Base-by-base conservation (phyloP, 2,888 invertebrate genomes). In the Eutolmus rufibarbis region DNA sequence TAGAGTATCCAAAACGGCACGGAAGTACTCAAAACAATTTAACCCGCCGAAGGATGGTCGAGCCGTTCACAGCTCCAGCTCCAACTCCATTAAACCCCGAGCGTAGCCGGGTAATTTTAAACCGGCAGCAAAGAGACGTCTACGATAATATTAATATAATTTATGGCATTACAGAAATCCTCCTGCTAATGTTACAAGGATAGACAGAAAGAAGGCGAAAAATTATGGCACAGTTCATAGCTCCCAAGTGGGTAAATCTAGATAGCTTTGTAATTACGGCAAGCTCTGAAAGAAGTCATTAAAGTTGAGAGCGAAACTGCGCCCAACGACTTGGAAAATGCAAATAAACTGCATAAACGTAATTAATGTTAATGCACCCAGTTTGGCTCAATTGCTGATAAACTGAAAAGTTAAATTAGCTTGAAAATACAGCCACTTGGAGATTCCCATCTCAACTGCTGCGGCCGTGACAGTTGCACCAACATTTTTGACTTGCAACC, bases 251-350 rank as follows among this genome's bases (percentile, higher is more conserved):
- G 84, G 28, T 23, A 40, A 87, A 87, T 87, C 87, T 81, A 56
- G 87, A 87, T 87, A 87, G 87, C 79, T 78, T 87, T 87, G 74
- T 87, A 87, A 87, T 87, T 87, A 81, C 87, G 76, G 43, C 79
- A 34, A 34, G 79, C 37, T 87, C 43, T 28, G 74, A 81, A 81
- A 81, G 74, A 81, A 87, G 79, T 81, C 78, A 81, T 87, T 87
- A 79, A 79, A 78, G 74, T 40, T 79, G 74, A 66, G 66, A 37
- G 66, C 12, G 57, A 57, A 66, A 56, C 57, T 86, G 86, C 43
- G 79, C 87, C 79, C 78, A 87, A 87, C 87, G 87, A 87, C 87
- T 79, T 87, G 87, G 87, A 79, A 87, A 87, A 87, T 87, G 87
- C 87, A 87, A 79, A 87, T 87, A 87, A 87, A 87, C 57, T 87